Conservation (phyloP, 2,888 invertebrate species). For the Limulus polyphemus region DNA sequence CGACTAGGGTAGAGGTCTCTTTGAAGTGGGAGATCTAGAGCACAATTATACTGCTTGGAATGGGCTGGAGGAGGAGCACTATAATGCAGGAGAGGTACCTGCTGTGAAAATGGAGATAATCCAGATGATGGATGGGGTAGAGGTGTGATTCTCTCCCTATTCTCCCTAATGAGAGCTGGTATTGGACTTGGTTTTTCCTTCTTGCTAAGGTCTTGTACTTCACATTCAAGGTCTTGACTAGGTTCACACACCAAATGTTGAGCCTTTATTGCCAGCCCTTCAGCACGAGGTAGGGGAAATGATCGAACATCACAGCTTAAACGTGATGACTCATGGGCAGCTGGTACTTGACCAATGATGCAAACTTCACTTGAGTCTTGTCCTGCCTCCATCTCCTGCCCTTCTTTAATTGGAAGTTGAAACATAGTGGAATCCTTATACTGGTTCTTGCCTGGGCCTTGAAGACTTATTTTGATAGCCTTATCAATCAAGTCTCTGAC, state of each 20-base stretch:
- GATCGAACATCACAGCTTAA: conserved; percentile 28
- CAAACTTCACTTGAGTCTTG: too few relatives aligned
- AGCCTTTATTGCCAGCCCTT: conserved; percentile 17
- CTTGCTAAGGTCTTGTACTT: conserved; percentile 32
- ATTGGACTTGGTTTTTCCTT: conserved; percentile 17
- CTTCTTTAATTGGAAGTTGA: too few relatives aligned
- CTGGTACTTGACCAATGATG: conserved; percentile 32
- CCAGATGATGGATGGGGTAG: too few relatives aligned
- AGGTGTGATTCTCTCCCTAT: not conserved
- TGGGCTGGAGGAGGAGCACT: conserved; percentile 29
- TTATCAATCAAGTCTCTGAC: conserved; percentile 39
- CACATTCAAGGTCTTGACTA: conserved; percentile 23
- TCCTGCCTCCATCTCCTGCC: too few relatives aligned
- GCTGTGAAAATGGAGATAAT: conserved; percentile 3
- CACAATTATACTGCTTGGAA: conserved; percentile 18
- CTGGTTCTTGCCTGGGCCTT: conserved; percentile 11
- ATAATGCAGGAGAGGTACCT: conserved; percentile 26
- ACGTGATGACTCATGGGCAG: conserved; percentile 29
- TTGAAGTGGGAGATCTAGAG: not conserved
- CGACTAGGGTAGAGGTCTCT: not conserved
- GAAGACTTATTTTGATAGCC: conserved; percentile 38
- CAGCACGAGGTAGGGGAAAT: conserved; percentile 4
- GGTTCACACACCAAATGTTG: conserved; percentile 3
- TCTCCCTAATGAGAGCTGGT: conserved; percentile 17
- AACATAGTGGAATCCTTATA: not conserved